Conservation (phyloP, 2,113 vertebrate species). For the Chaetodon auriga region DNA sequence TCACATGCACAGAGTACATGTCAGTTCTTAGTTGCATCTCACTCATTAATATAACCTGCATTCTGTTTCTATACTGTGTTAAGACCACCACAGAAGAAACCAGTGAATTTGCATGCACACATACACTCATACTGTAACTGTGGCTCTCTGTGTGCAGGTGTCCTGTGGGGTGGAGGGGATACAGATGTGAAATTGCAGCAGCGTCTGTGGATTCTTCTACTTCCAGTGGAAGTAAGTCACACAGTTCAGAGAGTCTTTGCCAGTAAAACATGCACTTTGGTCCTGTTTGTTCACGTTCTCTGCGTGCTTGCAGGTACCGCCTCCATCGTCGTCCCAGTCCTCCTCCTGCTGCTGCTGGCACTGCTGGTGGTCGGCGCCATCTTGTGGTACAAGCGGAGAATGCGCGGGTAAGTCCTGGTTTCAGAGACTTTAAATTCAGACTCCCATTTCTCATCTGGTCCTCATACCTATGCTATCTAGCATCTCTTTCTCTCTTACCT, state of each 20-base stretch:
- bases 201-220: slow-evolving; percentile 46
- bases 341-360: slow-evolving; percentile 88
- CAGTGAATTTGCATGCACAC: neutral
- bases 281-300: neutral
- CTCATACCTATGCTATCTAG: slow-evolving; percentile 44
- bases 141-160: slow-evolving; percentile 72
- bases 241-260: neutral
- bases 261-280: neutral
- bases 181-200: slow-evolving; percentile 74
- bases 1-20: neutral
- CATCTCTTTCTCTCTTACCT: slow-evolving; percentile 51
- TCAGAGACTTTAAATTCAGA: neutral
- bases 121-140: neutral
- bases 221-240: slow-evolving; percentile 76
- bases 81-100: no score
- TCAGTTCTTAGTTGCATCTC: no score
- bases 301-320: slow-evolving; percentile 80
- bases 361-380: slow-evolving; percentile 88
- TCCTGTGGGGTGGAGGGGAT: slow-evolving; percentile 77
- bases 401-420: slow-evolving; percentile 90
- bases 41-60: no score
- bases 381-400: slow-evolving; percentile 94
- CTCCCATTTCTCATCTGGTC: slow-evolving; percentile 52
- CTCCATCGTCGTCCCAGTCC: slow-evolving; percentile 90
- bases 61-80: no score